Evolutionary conservation across 2,113 vertebrate genomes (phyloP).

Genomic region (Labeo catla): DNA sequence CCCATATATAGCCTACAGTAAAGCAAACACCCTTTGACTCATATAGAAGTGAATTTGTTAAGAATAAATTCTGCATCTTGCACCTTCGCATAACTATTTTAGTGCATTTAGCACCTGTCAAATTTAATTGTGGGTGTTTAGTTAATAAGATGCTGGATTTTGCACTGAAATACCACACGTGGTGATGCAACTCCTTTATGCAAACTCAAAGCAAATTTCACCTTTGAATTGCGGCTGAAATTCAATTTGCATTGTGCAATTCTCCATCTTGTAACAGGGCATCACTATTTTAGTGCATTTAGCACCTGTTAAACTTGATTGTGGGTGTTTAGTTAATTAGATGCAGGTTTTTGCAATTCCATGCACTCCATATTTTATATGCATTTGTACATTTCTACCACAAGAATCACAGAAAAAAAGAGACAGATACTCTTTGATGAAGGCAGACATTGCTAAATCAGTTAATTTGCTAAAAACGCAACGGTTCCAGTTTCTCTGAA

Average conservation of each 20-base stretch:
- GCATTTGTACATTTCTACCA: neutral
- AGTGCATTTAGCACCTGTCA: too few relatives aligned
- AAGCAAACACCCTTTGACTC: too few relatives aligned
- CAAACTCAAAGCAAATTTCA: too few relatives aligned
- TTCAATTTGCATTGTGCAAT: neutral
- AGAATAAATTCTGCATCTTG: too few relatives aligned
- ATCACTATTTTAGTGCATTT: neutral
- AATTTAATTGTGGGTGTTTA: neutral
- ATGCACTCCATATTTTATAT: neutral
- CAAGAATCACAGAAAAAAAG: neutral
- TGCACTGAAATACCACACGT: neutral
- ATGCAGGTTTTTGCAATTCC: neutral
- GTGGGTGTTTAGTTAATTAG: neutral
- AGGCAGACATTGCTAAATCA: neutral
- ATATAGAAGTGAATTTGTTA: too few relatives aligned
- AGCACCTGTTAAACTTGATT: neutral
- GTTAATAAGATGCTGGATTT: neutral
- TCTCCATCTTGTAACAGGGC: neutral
- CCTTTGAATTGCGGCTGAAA: neutral
- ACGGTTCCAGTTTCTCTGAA: neutral
- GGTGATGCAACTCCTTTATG: too few relatives aligned
- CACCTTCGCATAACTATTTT: too few relatives aligned
- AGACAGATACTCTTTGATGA: neutral
- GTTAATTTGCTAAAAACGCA: slow-evolving; percentile 3
- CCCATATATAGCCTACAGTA: too few relatives aligned